Conservation (phyloP, 2,797 vertebrate species). For the Danio jaintianensis region DNA sequence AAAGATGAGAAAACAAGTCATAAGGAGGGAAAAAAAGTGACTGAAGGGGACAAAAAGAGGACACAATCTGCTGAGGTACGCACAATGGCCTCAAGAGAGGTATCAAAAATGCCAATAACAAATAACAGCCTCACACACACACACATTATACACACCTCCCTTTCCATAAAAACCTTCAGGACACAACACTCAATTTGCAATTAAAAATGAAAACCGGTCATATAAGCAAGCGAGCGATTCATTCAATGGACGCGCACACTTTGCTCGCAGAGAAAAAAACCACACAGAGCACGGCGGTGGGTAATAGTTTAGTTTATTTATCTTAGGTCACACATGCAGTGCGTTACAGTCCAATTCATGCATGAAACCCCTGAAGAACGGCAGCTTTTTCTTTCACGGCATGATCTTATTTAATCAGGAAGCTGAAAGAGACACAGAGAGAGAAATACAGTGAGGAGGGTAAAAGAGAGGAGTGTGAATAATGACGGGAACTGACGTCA, state of each 20-base stretch:
- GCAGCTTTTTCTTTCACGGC: neutral
- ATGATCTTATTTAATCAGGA: conserved; percentile 65
- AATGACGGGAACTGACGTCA: conserved; percentile 20
- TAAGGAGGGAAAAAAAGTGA: conserved; percentile 26
- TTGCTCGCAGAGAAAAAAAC: neutral
- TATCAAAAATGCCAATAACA: conserved; percentile 54
- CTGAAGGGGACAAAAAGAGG: conserved; percentile 38
- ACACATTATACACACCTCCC: neutral
- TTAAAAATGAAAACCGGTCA: conserved; percentile 9
- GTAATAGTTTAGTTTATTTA: conserved; percentile 54
- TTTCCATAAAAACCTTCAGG: conserved; percentile 3
- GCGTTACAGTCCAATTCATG: conserved; percentile 19
- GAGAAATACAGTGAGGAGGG: conserved; percentile 29
- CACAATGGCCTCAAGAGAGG: conserved; percentile 44
- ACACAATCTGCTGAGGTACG: conserved; percentile 51
- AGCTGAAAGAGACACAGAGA: conserved; percentile 56
- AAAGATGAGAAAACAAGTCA: conserved; percentile 30
- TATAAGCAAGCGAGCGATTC: conserved; percentile 14
- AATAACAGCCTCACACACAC: conserved; percentile 31
- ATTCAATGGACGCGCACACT: neutral
- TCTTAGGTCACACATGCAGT: conserved; percentile 33
- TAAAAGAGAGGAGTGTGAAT: conserved; percentile 22
- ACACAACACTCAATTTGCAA: conserved; percentile 36
- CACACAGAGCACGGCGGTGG: neutral
- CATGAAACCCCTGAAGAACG: conserved; percentile 5